Base-by-base conservation (phyloP, 2,888 invertebrate species). In the Drosophila picticornis region DNA sequence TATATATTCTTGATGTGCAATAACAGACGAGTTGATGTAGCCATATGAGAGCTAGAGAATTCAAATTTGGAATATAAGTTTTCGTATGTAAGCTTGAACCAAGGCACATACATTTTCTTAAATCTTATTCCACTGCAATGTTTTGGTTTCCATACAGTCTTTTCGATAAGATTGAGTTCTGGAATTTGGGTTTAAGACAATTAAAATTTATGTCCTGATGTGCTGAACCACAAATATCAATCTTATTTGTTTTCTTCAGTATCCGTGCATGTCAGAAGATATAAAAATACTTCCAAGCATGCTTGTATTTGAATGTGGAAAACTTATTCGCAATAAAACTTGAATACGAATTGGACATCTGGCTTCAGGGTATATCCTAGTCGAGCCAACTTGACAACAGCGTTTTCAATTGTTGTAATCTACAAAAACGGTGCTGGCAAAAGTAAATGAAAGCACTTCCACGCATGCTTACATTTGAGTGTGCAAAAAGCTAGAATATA, bases 41-140 rank as follows among this genome's bases (percentile, higher is more conserved):
- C 5, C 5, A 22, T 2, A 0, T 22, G 5, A 5, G 40, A 11
- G n/a, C 2, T 1, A 11, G 11, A 5, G 1, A 22, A 4, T 22
- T 40, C 2, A n/a, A 40, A 40, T 40, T 10, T 40, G 4, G 40
- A 22, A 22, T 43, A 2, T 5, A 11, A 10, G 0, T 22, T 5
- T 5, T 22, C 2, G 1, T 11, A 11, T 22, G 11, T 11, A 0
- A 43, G 2, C 2, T 1, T 22, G 2, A n/a, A 5, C 2, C 40
- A 40, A n/a, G 4, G n/a, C 40, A 22, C 11, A 5, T 22, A 22
- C 1, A 11, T 40, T 40, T 11, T n/a, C 10, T 11, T 11, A 10
- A 2, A n/a, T n/a, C 10, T 40, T 11, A n/a, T 40, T 10, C 4
- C n/a, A 4, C n/a, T 4, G 10, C 9, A n/a, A 34, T 34, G 13